These are phyloP conservation scores for Dendroctonus ponderosae DNA, from an alignment of 1,140 invertebrate species.

Conservation along the genomic window DNA sequence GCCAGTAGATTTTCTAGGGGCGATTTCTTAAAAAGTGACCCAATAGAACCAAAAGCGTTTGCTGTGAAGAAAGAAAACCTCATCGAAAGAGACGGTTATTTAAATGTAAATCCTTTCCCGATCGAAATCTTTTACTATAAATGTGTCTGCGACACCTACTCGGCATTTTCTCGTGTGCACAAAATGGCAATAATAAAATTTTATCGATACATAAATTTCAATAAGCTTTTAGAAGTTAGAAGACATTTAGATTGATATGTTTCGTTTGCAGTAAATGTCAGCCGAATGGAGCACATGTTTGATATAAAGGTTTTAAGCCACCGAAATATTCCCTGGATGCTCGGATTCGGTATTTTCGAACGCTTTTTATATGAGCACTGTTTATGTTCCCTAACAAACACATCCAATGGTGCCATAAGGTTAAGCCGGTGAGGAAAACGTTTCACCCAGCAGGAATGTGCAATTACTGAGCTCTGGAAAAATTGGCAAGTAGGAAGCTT, in stretches of 20 bases:
- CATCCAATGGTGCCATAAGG: background rate
- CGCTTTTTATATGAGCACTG: background rate
- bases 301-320: background rate
- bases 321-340: background rate
- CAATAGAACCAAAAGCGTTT: too few relatives aligned
- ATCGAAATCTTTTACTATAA: constrained; percentile 1
- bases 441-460: too few relatives aligned
- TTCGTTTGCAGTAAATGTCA: background rate
- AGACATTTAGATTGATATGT: background rate
- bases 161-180: background rate
- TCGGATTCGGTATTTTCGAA: background rate
- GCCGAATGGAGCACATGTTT: background rate
- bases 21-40: too few relatives aligned
- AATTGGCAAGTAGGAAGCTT: too few relatives aligned
- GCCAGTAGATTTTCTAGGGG: too few relatives aligned
- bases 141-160: constrained; percentile 8
- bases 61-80: too few relatives aligned
- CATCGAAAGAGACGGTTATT: background rate
- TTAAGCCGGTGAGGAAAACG: too few relatives aligned
- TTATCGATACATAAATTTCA: constrained; percentile 15
- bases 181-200: constrained; percentile 14
- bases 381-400: background rate
- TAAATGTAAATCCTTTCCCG: background rate
- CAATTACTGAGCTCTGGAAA: too few relatives aligned
- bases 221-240: constrained; percentile 4